Percentiles rank a stretch among this genome's conserved stretches.
phyloP scores from a whole-genome alignment of 1,140 invertebrate genomes.

The Andricus grossulariae region DNA sequence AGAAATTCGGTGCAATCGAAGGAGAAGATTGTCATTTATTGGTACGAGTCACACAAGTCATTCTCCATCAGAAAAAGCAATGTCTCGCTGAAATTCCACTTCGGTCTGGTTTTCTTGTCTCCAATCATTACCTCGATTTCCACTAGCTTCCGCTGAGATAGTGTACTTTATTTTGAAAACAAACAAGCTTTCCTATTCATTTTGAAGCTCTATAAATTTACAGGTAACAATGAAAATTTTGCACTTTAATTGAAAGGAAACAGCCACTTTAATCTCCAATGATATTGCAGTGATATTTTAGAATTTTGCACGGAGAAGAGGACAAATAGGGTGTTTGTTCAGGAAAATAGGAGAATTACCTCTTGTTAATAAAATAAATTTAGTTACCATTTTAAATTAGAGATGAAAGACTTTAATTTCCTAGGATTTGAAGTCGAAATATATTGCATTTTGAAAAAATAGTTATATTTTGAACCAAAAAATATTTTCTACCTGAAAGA shows the following conservation, averaged over 20 bases:
- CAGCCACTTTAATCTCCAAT: too few relatives aligned
- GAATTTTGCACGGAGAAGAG: too few relatives aligned
- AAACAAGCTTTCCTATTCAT: neutral
- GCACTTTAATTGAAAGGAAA: neutral
- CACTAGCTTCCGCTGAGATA: neutral
- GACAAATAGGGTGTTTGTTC: too few relatives aligned
- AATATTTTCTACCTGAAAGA: too few relatives aligned
- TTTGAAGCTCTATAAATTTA: constrained; percentile 6
- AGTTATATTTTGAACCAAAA: too few relatives aligned
- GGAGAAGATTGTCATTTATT: constrained; percentile 24
- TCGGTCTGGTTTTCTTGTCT: constrained; percentile 16
- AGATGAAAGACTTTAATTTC: too few relatives aligned
- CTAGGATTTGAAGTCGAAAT: too few relatives aligned
- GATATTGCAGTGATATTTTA: too few relatives aligned
- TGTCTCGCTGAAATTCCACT: constrained; percentile 2
- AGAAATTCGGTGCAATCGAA: constrained; percentile 1
- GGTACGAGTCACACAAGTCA: constrained; percentile 18
- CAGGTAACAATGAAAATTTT: neutral
- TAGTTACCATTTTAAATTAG: too few relatives aligned
- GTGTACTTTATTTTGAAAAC: constrained; percentile 1
- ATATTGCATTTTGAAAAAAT: too few relatives aligned
- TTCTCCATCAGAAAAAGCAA: constrained; percentile 4
- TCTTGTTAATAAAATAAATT: too few relatives aligned
- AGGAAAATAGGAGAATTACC: too few relatives aligned
- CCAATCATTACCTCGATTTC: constrained; percentile 26